These are phyloP conservation scores for Orbicella faveolata DNA, from an alignment of 64 coral and sea anemone genomes.

Conservation along the genomic window DNA sequence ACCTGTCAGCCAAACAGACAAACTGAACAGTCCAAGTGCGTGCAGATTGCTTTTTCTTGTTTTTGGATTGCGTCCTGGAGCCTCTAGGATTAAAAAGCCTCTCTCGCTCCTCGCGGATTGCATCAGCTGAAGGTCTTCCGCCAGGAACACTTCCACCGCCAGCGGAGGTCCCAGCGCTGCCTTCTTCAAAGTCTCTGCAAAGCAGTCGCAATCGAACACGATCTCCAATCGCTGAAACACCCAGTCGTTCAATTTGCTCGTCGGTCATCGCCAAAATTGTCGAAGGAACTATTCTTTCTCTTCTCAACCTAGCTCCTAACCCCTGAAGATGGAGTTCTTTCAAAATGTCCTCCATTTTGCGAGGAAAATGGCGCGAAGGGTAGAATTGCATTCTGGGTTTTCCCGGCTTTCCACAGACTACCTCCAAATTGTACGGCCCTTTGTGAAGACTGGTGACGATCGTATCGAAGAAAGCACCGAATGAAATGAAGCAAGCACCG, in stretches of 20 bases:
- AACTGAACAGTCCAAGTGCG: slow-evolving; percentile 9
- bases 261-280: neutral
- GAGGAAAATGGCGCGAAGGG: neutral
- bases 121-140: slow-evolving; percentile 14
- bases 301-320: neutral
- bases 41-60: too few species aligned
- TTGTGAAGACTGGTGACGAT: slow-evolving; percentile 35
- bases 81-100: too few species aligned
- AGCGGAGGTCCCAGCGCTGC: neutral
- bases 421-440: slow-evolving; percentile 11
- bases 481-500: too few species aligned
- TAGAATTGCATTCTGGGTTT: neutral
- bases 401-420: neutral
- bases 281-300: neutral
- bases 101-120: too few species aligned
- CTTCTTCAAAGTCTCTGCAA: neutral
- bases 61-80: too few species aligned
- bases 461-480: slow-evolving; percentile 3
- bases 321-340: neutral
- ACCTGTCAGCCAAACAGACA: slow-evolving; percentile 28
- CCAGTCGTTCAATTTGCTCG: neutral
- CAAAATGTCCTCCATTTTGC: neutral
- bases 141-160: neutral
- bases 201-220: neutral
- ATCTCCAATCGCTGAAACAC: neutral